Evolutionary conservation across 1,140 invertebrate genomes (phyloP).

Genomic region (Grapholita molesta): DNA sequence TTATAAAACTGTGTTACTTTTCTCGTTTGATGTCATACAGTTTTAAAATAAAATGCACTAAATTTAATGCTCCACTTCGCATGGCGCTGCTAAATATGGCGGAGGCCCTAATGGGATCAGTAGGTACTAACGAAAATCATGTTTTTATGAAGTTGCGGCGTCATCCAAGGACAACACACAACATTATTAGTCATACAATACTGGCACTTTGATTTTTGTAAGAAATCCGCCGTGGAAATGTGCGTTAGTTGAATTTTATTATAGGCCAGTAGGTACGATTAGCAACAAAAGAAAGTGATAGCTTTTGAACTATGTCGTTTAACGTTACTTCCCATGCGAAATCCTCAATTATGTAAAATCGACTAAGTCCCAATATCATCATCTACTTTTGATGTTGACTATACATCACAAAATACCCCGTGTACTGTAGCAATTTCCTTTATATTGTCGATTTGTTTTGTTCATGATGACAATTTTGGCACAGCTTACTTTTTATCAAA

Average conservation of each 20-base stretch:
- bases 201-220: not conserved
- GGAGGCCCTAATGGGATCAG: conserved; percentile 13
- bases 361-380: too few relatives aligned
- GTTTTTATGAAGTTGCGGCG: not conserved
- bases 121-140: conserved; percentile 6
- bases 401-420: too few relatives aligned
- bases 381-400: too few relatives aligned
- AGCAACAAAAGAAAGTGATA: too few relatives aligned
- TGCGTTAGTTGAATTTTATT: not conserved
- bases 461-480: not conserved
- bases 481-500: not conserved
- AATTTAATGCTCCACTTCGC: not conserved
- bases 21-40: not conserved
- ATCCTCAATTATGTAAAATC: too few relatives aligned
- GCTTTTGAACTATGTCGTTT: too few relatives aligned
- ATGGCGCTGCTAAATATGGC: not conserved
- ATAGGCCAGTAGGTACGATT: not conserved
- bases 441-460: too few relatives aligned
- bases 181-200: not conserved
- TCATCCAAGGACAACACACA: conserved; percentile 7
- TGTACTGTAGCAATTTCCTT: too few relatives aligned
- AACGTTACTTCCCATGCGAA: too few relatives aligned
- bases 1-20: not conserved
- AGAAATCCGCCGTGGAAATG: not conserved
- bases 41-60: conserved; percentile 11